A percentile compares a stretch with the other conserved stretches of the same genome.
phyloP scores from a whole-genome alignment of 2,797 vertebrate genomes.

The Lithobates sylvaticus region DNA sequence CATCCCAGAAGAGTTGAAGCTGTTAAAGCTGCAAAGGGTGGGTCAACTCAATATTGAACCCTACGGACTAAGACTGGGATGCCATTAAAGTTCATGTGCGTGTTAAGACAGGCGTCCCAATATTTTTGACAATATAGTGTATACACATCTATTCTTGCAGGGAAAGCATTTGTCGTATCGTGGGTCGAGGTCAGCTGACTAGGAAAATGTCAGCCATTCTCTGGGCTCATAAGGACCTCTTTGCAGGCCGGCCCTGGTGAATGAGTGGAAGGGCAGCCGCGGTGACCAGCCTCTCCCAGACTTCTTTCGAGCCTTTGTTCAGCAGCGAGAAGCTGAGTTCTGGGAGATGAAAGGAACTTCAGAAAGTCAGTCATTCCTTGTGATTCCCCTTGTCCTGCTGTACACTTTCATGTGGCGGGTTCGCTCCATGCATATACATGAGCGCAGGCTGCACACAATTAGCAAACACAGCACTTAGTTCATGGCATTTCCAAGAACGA shows the following conservation, averaged over 20 bases:
- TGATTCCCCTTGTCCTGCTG: constrained; percentile 22
- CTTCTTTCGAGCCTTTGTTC: constrained; percentile 56
- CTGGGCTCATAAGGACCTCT: constrained; percentile 5
- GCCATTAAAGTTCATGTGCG: no score
- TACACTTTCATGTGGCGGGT: constrained; percentile 35
- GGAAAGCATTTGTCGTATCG: constrained; percentile 28
- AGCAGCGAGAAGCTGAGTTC: constrained; percentile 17
- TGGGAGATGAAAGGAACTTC: constrained; percentile 43
- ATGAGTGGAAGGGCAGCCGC: constrained; percentile 33
- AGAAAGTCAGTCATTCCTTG: constrained; percentile 21
- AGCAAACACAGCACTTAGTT: constrained; percentile 1
- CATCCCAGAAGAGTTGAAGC: no score
- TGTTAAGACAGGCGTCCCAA: no score
- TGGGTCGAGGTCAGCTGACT: constrained; percentile 52
- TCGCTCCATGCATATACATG: constrained; percentile 15
- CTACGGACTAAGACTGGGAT: no score
- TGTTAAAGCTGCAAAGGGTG: no score
- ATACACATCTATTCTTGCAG: background rate
- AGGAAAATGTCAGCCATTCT: constrained; percentile 40
- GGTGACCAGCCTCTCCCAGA: constrained; percentile 38
- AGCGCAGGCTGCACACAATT: constrained; percentile 28
- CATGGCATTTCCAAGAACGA: constrained; percentile 26
- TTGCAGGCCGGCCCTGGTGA: constrained; percentile 28
- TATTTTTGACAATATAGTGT: no score
- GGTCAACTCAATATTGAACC: no score